Evolutionary conservation across 2,113 vertebrate genomes (phyloP).

Genomic region (Aix galericulata): DNA sequence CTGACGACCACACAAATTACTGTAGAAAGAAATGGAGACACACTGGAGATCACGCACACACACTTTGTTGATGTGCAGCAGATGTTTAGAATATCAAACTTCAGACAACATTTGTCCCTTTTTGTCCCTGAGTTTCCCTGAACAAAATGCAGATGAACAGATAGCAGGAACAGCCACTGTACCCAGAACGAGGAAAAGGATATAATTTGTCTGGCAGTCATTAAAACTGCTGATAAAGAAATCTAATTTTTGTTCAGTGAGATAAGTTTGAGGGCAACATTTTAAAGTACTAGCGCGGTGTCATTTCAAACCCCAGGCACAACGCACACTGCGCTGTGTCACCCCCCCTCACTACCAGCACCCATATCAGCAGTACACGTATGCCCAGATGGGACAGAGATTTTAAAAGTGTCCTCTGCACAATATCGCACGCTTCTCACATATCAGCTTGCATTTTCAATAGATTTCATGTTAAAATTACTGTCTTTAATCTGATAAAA

Average conservation of each 20-base stretch:
- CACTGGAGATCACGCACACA: not conserved
- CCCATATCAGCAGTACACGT: not conserved
- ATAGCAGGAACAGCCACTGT: not conserved
- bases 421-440: not conserved
- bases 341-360: not conserved
- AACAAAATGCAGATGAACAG: not conserved
- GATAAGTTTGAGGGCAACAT: not conserved
- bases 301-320: not conserved
- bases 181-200: not conserved
- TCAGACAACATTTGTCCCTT: not conserved
- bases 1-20: slow-evolving; percentile 23
- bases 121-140: not conserved
- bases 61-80: not conserved
- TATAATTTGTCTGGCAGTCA: not conserved
- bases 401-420: not conserved
- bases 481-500: not conserved
- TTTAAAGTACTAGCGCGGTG: not conserved
- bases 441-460: not conserved
- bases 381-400: not conserved
- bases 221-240: not conserved
- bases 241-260: not conserved
- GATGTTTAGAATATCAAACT: slow-evolving; percentile 6
- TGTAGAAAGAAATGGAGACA: not conserved
- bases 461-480: not conserved
- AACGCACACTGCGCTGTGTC: not conserved